Conservation (phyloP, 2,797 vertebrate species). For the Hemibagrus guttatus region DNA sequence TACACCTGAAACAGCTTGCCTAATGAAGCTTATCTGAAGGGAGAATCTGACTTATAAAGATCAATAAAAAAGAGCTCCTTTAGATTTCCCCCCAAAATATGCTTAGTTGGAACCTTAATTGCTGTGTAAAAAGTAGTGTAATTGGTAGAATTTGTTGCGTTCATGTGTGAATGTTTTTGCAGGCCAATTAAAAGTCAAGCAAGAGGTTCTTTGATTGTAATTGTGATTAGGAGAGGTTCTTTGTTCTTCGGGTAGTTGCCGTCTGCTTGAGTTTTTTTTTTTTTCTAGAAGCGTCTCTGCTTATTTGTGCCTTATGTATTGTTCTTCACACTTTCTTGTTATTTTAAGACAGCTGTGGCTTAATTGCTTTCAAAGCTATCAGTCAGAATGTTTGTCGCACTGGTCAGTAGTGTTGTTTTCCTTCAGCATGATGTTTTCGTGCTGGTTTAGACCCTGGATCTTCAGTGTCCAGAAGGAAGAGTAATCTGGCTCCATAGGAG, state of each 20-base stretch:
- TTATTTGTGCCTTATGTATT: conserved; percentile 15
- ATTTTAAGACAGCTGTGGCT: conserved; percentile 42
- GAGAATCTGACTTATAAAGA: background rate
- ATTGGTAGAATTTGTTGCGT: conserved; percentile 7
- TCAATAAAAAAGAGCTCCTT: background rate
- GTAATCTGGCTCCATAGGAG: conserved; percentile 63
- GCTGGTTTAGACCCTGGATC: conserved; percentile 53
- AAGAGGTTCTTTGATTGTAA: conserved; percentile 55
- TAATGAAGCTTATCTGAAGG: conserved; percentile 7
- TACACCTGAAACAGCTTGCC: background rate
- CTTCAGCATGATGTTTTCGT: conserved; percentile 30
- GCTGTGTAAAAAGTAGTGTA: background rate
- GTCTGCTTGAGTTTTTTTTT: background rate
- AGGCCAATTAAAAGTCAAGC: conserved; percentile 44
- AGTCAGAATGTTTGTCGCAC: conserved; percentile 39
- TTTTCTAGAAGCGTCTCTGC: background rate
- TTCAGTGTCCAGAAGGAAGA: conserved; percentile 59
- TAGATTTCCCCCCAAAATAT: background rate
- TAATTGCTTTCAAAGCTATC: conserved; percentile 44
- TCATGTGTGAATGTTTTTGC: background rate
- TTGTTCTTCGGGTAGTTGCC: conserved; percentile 11
- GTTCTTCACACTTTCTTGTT: conserved; percentile 23
- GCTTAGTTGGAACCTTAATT: background rate
- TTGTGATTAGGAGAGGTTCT: conserved; percentile 13
- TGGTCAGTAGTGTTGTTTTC: conserved; percentile 44